A percentile compares a stretch with the other conserved stretches of the same genome.
Conservation (phyloP, 37 sponge, comb jelly and placozoan species). For the Halisarca cf. caerulea region DNA sequence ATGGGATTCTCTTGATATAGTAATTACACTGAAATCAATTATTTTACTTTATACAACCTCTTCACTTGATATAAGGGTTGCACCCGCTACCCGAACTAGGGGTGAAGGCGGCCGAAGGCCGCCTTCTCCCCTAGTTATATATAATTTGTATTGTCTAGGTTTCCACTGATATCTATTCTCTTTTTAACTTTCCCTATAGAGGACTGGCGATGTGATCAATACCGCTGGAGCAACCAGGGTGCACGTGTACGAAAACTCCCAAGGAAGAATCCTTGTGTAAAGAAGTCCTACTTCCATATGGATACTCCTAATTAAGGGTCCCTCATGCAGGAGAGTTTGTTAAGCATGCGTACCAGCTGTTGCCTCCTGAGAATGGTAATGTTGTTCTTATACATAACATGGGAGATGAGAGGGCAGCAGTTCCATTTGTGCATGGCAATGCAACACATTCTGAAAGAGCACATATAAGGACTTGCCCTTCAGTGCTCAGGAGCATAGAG, state of each 20-base stretch:
- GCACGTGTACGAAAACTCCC: constrained; percentile 14
- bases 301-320: constrained; percentile 27
- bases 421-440: constrained; percentile 41
- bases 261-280: constrained; percentile 21
- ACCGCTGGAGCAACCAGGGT: constrained; percentile 30
- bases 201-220: constrained; percentile 29
- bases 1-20: too few relatives aligned
- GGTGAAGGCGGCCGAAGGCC: too few relatives aligned
- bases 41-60: too few relatives aligned
- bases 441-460: constrained; percentile 6
- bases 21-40: too few relatives aligned
- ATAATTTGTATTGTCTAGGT: background rate
- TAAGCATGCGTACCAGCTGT: constrained; percentile 48
- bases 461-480: constrained; percentile 29
- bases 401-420: constrained; percentile 46
- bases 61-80: too few relatives aligned
- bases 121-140: background rate
- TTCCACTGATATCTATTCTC: too few relatives aligned
- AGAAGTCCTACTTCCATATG: constrained; percentile 17
- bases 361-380: constrained; percentile 21
- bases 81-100: too few relatives aligned
- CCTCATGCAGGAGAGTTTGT: background rate
- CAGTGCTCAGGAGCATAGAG: constrained; percentile 29
- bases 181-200: too few relatives aligned
- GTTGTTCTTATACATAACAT: constrained; percentile 45